Base-by-base conservation (phyloP, 2,888 invertebrate species). In the Brachylomia viminalis region DNA sequence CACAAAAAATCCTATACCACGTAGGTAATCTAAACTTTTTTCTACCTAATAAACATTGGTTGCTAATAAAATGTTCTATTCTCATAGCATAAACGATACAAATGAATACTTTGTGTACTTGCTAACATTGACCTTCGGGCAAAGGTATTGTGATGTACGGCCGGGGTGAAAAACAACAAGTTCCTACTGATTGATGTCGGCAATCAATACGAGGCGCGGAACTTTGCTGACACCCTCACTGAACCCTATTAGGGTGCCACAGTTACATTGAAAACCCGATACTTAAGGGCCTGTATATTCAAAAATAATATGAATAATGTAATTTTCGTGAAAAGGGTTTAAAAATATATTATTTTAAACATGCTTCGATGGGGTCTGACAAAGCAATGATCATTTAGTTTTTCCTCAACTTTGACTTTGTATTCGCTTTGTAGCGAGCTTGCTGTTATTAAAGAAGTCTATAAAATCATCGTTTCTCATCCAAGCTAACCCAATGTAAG, bases 171-270 rank as follows among this genome's bases (percentile, higher is more conserved):
- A 82, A 83, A 84, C 86, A 86, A 86, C 71, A 83, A 83, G 72
- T 79, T 74, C 45, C 58, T 75, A 33, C 69, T 79, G 84, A 86
- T 83, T 86, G 81, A 85, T 86, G 75, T 75, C n/a, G 33, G 73
- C 65, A 77, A 81, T 86, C 84, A 81, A 81, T 73, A 75, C 64
- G 54, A 62, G 54, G 59, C 59, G 66, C 30, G 67, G 61, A 68
- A 75, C 76, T 84, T 86, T 73, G 65, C 72, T 62, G 76, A 62
- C 61, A 75, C 54, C 38, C 77, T 61, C 52, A 65, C 73, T 77
- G 72, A 82, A 85, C 77, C 66, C 62, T 70, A 67, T 72, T 75
- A 85, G 27, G 59, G 56, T 30, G 68, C 47, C 56, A 76, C 33
- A 54, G n/a, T 58, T 59, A 71, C 72, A 69, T n/a, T 67, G 69